Percentiles rank a stretch among this genome's conserved stretches.
phyloP scores from a whole-genome alignment of 2,888 invertebrate species.

The Prosapia bicincta region DNA sequence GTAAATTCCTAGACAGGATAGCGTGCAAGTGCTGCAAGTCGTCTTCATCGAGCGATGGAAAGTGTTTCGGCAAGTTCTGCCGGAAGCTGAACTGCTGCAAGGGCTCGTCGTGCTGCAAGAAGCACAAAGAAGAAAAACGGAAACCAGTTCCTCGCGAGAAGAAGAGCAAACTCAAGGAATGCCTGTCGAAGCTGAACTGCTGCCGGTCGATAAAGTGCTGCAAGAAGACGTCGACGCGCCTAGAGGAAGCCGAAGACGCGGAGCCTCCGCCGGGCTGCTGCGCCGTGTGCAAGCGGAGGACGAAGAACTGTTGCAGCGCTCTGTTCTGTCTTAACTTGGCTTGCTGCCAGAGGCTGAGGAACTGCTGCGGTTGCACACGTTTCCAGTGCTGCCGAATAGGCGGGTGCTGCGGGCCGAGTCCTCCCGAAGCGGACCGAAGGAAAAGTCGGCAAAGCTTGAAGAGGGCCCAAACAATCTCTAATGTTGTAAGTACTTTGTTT shows the following conservation, averaged over 20 bases:
- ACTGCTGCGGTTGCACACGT: constrained; percentile 23
- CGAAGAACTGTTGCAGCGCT: constrained; percentile 27
- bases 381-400: constrained; percentile 27
- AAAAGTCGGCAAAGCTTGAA: constrained; percentile 27
- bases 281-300: constrained; percentile 20
- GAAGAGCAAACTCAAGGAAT: constrained; percentile 11
- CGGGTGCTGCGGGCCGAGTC: constrained; percentile 30
- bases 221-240: neutral
- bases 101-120: constrained; percentile 19
- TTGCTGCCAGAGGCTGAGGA: constrained; percentile 32
- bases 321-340: constrained; percentile 34
- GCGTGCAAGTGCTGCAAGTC: constrained; percentile 23
- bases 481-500: neutral
- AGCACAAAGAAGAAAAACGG: neutral
- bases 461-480: constrained; percentile 8
- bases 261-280: constrained; percentile 13
- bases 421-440: constrained; percentile 14
- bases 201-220: constrained; percentile 9
- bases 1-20: neutral
- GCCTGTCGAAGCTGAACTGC: constrained; percentile 12
- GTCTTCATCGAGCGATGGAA: constrained; percentile 24
- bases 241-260: constrained; percentile 9
- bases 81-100: constrained; percentile 29
- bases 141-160: neutral
- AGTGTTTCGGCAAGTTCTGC: constrained; percentile 22